Evolutionary conservation across 2,113 vertebrate species (phyloP), one percentile per base, ranked within the genome.

Genomic region (Orientallactaga bullata): DNA sequence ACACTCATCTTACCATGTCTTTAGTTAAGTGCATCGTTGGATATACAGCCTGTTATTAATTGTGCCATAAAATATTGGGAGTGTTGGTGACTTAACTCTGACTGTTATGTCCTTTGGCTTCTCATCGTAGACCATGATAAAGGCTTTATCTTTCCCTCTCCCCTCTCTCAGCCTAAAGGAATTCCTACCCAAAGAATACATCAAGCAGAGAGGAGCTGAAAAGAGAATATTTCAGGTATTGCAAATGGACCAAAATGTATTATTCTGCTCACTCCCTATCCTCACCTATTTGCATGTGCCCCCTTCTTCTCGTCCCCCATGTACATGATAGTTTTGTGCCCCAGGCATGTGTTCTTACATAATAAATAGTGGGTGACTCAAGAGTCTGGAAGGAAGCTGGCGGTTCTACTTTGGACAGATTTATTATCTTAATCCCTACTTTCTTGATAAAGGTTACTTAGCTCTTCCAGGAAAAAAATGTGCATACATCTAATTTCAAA

Each of bases 101-200:
- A 89, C 21, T 72, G 95, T 93, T 80, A 94, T 20, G 7, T 51
- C 88, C 73, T 58, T 88, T 92, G 73, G 42, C 65, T 61, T 83
- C 89, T 92, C 74, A 77, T 60, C 95, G 16, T 28, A 28, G 76
- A 79, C 78, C 10, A 77, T 82, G 66, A 71, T 85, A 85, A 95
- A 93, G 72, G 42, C 20, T n/a, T 93, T 84, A 39, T 8, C 24
- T 88, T 82, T 88, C 82, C 82, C 23, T 20, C 79, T 58, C 60
- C 37, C 12, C 28, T 87, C 35, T 66, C 77, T 55, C 94, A 99
- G 98, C 94, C 97, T 99, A 65, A 99, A 99, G 95, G 98, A 99
- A 97, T 99, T 99, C 93, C 97, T 99, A 90, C 98, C 98, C 80
- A 99, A 99, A 98, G 98, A 99, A 96, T 99, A 99, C 61, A 98